These are phyloP conservation scores for Mionectes macconnelli DNA, from an alignment of 2,113 vertebrate species.

Conservation along the genomic window DNA sequence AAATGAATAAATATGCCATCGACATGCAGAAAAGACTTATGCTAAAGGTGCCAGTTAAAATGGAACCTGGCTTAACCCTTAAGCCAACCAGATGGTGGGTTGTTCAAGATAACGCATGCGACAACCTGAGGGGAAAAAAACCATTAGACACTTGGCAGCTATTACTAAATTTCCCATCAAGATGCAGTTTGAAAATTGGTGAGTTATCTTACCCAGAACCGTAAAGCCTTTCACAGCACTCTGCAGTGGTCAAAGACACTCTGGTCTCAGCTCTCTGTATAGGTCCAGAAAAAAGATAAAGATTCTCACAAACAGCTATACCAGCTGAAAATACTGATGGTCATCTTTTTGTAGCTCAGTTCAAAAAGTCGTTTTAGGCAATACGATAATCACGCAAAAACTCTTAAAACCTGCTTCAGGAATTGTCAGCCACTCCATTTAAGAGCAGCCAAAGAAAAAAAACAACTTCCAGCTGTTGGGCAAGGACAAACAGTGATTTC, in stretches of 20 bases:
- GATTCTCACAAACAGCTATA: neutral
- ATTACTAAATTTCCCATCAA: slow-evolving; percentile 2
- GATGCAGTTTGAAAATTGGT: neutral
- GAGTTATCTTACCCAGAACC: neutral
- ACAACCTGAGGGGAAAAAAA: neutral
- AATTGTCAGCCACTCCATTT: neutral
- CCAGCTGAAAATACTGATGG: neutral
- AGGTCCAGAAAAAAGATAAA: neutral
- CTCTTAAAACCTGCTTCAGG: neutral
- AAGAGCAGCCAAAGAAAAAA: neutral
- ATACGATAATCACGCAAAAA: neutral
- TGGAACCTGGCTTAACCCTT: neutral
- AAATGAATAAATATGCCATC: neutral
- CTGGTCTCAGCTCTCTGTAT: neutral
- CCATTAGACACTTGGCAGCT: neutral
- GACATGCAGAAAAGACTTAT: neutral
- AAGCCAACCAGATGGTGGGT: neutral
- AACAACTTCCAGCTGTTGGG: neutral
- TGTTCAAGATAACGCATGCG: neutral
- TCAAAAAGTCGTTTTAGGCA: neutral
- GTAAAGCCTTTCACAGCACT: neutral
- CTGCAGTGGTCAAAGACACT: neutral
- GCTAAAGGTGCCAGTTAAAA: neutral
- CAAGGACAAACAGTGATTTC: neutral
- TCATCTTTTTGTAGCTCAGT: neutral